Base-by-base conservation (phyloP, 1,140 invertebrate genomes). In the Sycophaga agraensis region DNA sequence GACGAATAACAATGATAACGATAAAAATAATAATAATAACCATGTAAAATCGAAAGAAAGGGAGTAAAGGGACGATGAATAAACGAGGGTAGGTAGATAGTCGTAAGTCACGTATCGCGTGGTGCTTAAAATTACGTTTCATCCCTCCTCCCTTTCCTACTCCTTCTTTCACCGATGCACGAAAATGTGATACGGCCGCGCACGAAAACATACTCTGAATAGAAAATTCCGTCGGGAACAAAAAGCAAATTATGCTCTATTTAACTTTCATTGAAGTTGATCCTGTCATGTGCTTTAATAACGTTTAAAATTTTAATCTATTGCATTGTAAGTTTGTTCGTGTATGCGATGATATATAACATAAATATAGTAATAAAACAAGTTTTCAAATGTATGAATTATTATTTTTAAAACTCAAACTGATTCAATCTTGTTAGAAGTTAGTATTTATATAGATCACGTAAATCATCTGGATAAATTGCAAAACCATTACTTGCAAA, bases 41-140 rank as follows among this genome's bases (percentile, higher is more conserved):
- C 5, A 8, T 14, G 45, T 11, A 58, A 19, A 39, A 37, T 2
- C 17, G 7, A 12, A 49, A 59, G 26, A 17, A 50, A 50, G 14
- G 19, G 1, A 9, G 14, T 9, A 48, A 24, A 11, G 2, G 17
- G n/a, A 22, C 4, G 17, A 16, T 12, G n/a, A 9, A 55, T 14
- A 55, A 11, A 24, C 1, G 53, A 21, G 34, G 14, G 40, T 51
- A 45, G 21, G 48, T 31, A 58, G 53, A 63, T 63, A 63, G 61
- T 58, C 31, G 39, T 45, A 58, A 63, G 61, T 63, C 61, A 63
- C 61, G 61, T 57, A 63, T 63, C 61, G 61, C 61, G 61, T 63
- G 61, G 61, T 45, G 54, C 22, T 63, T 63, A 51, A 51, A 57
- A 63, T 63, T 57, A 57, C 61, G 48, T 61, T 40, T 50, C 50